phyloP scores from a whole-genome alignment of 2,888 invertebrate genomes.

The Eugnorisma glareosa region DNA sequence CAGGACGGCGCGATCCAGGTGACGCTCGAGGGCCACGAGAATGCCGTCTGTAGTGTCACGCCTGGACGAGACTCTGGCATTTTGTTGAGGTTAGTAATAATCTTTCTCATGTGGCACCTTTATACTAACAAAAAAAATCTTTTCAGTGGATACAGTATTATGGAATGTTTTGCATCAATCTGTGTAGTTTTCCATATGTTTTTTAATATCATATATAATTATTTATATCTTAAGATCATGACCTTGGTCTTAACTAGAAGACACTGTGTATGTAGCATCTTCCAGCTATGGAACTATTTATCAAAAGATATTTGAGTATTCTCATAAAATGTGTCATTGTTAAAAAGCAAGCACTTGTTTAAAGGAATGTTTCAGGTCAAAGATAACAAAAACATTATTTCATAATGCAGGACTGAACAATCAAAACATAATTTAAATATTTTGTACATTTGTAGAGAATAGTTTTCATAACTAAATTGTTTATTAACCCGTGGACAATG shows the following conservation, averaged over 20 bases:
- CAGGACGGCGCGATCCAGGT: constrained; percentile 92
- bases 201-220: neutral
- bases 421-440: neutral
- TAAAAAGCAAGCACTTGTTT: neutral
- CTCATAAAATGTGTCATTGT: neutral
- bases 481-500: too few relatives aligned
- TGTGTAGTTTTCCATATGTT: neutral
- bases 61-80: constrained; percentile 84
- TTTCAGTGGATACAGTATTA: neutral
- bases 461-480: neutral
- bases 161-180: neutral
- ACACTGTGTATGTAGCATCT: too few relatives aligned
- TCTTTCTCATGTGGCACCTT: constrained; percentile 21
- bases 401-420: too few relatives aligned
- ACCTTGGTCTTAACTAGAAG: neutral
- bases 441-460: neutral
- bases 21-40: constrained; percentile 94
- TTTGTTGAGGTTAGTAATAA: constrained; percentile 80
- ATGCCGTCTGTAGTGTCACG: constrained; percentile 92
- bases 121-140: neutral
- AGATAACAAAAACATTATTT: neutral
- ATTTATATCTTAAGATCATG: neutral
- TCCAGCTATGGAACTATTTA: neutral
- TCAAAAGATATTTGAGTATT: neutral
- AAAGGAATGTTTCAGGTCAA: neutral